A percentile compares a stretch with the other conserved stretches of the same genome.
These are phyloP conservation scores for Hoplias malabaricus DNA, from an alignment of 2,113 vertebrate species.

Conservation along the genomic window DNA sequence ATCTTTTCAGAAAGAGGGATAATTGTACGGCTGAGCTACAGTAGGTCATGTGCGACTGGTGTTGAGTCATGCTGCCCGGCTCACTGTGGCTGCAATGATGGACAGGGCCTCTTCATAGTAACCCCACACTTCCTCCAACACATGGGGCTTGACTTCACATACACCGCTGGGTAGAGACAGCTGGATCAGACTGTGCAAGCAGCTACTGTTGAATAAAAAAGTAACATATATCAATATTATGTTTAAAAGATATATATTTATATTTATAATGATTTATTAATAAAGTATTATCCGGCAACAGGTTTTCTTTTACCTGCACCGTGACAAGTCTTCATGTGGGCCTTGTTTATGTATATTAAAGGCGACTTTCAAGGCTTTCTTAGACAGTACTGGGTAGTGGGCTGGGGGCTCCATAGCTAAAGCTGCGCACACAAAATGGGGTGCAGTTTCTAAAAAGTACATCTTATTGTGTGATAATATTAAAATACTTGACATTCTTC, in stretches of 20 bases:
- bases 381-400: constrained; percentile 80
- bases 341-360: constrained; percentile 79
- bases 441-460: not conserved
- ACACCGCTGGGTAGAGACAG: constrained; percentile 79
- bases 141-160: constrained; percentile 71
- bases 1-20: constrained; percentile 66
- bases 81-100: constrained; percentile 78
- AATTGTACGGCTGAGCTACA: constrained; percentile 65
- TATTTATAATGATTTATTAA: too few relatives aligned
- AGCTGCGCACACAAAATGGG: constrained; percentile 61
- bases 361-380: constrained; percentile 82
- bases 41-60: constrained; percentile 54
- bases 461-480: not conserved
- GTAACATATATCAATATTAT: too few relatives aligned
- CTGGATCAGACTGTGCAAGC: constrained; percentile 83
- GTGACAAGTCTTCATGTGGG: constrained; percentile 69
- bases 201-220: constrained; percentile 74
- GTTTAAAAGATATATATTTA: too few relatives aligned
- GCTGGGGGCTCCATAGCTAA: constrained; percentile 88
- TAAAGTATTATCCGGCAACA: not conserved
- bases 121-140: constrained; percentile 81
- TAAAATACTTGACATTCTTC: not conserved
- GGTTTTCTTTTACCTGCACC: constrained; percentile 76
- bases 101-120: constrained; percentile 86
- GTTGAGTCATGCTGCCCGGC: constrained; percentile 56